Evolutionary conservation across 2,797 vertebrate genomes (phyloP), one percentile per base, ranked within the genome.

Genomic region (Siniperca scherzeri): DNA sequence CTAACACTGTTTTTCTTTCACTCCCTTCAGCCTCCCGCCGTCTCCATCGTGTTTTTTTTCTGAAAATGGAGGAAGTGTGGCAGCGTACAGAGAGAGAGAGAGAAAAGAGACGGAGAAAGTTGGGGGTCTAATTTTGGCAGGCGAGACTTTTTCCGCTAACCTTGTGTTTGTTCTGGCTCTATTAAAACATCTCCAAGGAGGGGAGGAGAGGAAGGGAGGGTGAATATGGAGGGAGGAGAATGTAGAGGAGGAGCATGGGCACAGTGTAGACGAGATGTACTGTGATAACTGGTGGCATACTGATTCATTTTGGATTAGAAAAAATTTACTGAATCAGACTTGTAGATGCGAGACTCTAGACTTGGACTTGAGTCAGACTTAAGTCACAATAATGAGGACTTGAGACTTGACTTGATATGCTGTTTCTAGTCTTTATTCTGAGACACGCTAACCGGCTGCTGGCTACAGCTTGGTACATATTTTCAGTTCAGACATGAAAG

Each of bases 81-180:
- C 87, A 72, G 70, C 14, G 16, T 25, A 76, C 62, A 70, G 74
- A 80, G 59, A 79, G 76, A 72, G 53, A 75, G 25, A 60, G 33
- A 38, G 55, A 44, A 74, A 60, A 64, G 66, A 52, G 78, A 80
- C 10, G 57, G 82, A 71, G 75, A 89, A 88, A 89, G 86, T 93
- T 94, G 93, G 93, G 94, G 91, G 90, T 89, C 87, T 90, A 78
- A 92, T 91, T 92, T 87, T 89, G 91, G 93, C 92, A 92, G 88
- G 71, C 75, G n/a, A 72, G 91, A 91, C 94, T 95, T 94, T 96
- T 93, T 92, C 92, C 93, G 93, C 93, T 92, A 86, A 74, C 92
- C 92, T 87, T 67, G 90, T 96, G 94, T 93, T 96, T 96, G 95
- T 92, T 94, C 94, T 95, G 88, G 93, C 88, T 72, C 91, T 95